Base-by-base conservation (phyloP, 2,888 invertebrate species). In the Stenodera caucasica region DNA sequence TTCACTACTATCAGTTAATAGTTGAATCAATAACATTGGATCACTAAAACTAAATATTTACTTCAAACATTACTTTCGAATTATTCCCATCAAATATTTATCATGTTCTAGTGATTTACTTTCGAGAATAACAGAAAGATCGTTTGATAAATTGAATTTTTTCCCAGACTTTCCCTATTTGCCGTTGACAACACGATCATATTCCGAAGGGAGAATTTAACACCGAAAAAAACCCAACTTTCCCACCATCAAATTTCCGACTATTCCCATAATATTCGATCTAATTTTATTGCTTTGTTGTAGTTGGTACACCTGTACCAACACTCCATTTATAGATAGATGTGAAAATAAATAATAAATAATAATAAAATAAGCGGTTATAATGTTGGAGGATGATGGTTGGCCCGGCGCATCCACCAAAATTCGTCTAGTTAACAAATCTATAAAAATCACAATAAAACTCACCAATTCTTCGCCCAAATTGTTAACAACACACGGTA, bases 401-500 rank as follows among this genome's bases (percentile, higher is more conserved):
- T 5, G 26, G 7, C 45, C 45, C 45, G 45, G 45, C 45, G 45
- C 45, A 8, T 45, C 45, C 45, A 7, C 45, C 45, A 45, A 23
- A 45, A 12, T 45, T 45, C 45, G 6, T 45, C 18, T 12, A 3
- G 12, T 21, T 45, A 21, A 26, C 26, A 26, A 45, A 26, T 26
- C 26, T 26, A 26, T 26, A 26, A 26, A 4, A 26, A 26, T 26
- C 2, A 26, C 5, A 26, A 30, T 30, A 30, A 30, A 45, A 87
- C 92, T 91, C 81, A 94, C 94, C 85, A 91, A 89, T 73, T 93
- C 92, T 80, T 94, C 92, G 55, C 93, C 92, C 71, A 93, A 90
- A 78, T 92, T 91, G 78, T 90, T 89, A 67, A 94, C 91, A 66
- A 91, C 86, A 78, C 94, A 94, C 1, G 93, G 93, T 65, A 94